phyloP scores from a whole-genome alignment of 2,888 invertebrate genomes.

The Drosophila limbata region DNA sequence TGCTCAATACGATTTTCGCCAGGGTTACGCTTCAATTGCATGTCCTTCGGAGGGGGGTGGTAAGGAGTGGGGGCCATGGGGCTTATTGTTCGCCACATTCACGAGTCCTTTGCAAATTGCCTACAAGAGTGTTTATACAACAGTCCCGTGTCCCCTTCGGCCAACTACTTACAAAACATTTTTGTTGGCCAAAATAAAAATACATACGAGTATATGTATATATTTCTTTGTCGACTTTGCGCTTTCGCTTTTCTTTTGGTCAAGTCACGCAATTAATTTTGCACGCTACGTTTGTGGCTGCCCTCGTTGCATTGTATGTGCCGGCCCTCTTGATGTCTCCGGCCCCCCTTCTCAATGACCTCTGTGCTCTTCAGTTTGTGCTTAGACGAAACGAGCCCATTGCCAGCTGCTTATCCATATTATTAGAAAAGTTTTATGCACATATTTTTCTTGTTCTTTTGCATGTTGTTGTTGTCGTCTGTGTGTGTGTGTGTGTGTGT shows the following conservation, averaged over 20 bases:
- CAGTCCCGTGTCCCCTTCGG: neutral
- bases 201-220: too few relatives aligned
- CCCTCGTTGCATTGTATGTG: constrained; percentile 39
- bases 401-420: constrained; percentile 72
- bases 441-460: constrained; percentile 70
- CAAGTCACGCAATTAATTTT: constrained; percentile 79
- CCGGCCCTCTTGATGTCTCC: neutral
- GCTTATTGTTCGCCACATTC: constrained; percentile 13
- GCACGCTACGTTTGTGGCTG: constrained; percentile 67
- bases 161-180: neutral
- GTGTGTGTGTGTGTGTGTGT: constrained; percentile 17
- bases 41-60: constrained; percentile 16
- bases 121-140: constrained; percentile 53
- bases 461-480: constrained; percentile 38
- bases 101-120: constrained; percentile 46
- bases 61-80: neutral
- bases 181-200: constrained; percentile 15
- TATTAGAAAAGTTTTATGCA: constrained; percentile 82
- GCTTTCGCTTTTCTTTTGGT: constrained; percentile 57
- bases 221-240: constrained; percentile 44
- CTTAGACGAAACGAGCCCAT: constrained; percentile 50
- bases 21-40: constrained; percentile 50
- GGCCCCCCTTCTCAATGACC: neutral
- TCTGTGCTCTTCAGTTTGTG: constrained; percentile 9
- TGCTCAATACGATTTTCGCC: constrained; percentile 14